These are phyloP conservation scores for Drosophila neonasuta DNA, from an alignment of 2,888 invertebrate species.

Conservation along the genomic window DNA sequence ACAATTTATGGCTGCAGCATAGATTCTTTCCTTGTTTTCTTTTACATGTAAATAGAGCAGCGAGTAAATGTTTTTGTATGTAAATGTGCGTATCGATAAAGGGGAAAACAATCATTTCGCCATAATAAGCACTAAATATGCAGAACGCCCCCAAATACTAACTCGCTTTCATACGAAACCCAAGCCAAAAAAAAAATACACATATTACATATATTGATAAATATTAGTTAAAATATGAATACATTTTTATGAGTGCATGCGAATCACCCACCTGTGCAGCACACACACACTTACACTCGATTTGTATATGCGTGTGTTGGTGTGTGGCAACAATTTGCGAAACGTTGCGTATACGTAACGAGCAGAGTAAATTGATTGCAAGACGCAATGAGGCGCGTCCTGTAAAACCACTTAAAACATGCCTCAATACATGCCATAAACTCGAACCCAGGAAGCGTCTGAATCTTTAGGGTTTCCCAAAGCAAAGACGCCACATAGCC, in stretches of 20 bases:
- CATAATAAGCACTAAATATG: constrained; percentile 76
- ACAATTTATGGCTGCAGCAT: constrained; percentile 45
- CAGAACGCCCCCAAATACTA: constrained; percentile 51
- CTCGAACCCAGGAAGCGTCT: constrained; percentile 55
- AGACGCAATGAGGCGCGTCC: constrained; percentile 80
- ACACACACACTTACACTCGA: neutral
- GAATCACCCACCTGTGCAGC: constrained; percentile 50
- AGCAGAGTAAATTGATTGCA: constrained; percentile 77
- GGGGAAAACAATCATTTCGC: constrained; percentile 74
- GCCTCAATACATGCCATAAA: constrained; percentile 80
- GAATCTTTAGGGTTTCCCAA: constrained; percentile 40
- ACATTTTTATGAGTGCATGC: constrained; percentile 34
- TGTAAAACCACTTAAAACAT: constrained; percentile 81
- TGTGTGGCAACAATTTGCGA: constrained; percentile 56
- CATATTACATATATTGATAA: constrained; percentile 55
- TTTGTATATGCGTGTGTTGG: neutral
- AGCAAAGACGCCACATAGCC: constrained; percentile 29
- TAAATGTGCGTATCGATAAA: constrained; percentile 52
- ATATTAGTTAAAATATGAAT: constrained; percentile 77
- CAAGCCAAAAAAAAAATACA: neutral
- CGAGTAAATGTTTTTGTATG: constrained; percentile 42
- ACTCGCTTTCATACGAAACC: constrained; percentile 28
- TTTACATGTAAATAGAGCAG: constrained; percentile 3
- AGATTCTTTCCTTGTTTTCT: constrained; percentile 11
- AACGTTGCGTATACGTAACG: constrained; percentile 66